phyloP scores from a whole-genome alignment of 2,113 vertebrate species.

The Phrynocephalus versicolor region DNA sequence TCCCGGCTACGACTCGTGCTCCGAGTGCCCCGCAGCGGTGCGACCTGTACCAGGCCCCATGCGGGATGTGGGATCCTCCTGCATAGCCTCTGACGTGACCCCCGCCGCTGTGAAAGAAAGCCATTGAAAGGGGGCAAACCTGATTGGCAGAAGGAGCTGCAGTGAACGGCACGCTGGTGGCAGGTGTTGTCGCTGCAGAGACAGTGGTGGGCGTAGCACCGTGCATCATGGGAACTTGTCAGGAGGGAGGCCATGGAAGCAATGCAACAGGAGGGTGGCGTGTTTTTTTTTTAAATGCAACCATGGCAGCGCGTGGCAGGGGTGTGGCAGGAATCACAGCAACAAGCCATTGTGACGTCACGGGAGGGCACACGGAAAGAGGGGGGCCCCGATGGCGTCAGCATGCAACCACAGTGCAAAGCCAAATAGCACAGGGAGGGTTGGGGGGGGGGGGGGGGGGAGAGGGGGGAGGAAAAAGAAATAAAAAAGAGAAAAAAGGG shows the following conservation, averaged over 20 bases:
- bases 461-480: slow-evolving; percentile 59
- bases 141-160: slow-evolving; percentile 95
- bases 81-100: slow-evolving; percentile 55
- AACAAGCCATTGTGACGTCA: slow-evolving; percentile 89
- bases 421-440: slow-evolving; percentile 77
- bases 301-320: slow-evolving; percentile 84
- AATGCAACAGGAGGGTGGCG: slow-evolving; percentile 84
- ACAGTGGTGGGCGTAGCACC: slow-evolving; percentile 96
- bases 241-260: slow-evolving; percentile 88
- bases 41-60: neutral
- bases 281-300: slow-evolving; percentile 79
- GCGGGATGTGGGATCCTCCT: slow-evolving; percentile 50
- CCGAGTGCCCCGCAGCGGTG: neutral
- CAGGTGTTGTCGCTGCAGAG: slow-evolving; percentile 94
- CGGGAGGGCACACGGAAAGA: slow-evolving; percentile 81
- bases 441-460: slow-evolving; percentile 40
- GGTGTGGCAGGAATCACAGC: slow-evolving; percentile 83
- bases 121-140: slow-evolving; percentile 93
- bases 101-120: slow-evolving; percentile 78
- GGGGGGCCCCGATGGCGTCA: slow-evolving; percentile 32
- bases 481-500: slow-evolving; percentile 74
- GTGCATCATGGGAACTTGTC: slow-evolving; percentile 99
- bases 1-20: too few relatives aligned
- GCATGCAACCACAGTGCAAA: slow-evolving; percentile 85
- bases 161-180: slow-evolving; percentile 95